phyloP scores from a whole-genome alignment of 2,888 invertebrate genomes.

The Rhamnusium bicolor region DNA sequence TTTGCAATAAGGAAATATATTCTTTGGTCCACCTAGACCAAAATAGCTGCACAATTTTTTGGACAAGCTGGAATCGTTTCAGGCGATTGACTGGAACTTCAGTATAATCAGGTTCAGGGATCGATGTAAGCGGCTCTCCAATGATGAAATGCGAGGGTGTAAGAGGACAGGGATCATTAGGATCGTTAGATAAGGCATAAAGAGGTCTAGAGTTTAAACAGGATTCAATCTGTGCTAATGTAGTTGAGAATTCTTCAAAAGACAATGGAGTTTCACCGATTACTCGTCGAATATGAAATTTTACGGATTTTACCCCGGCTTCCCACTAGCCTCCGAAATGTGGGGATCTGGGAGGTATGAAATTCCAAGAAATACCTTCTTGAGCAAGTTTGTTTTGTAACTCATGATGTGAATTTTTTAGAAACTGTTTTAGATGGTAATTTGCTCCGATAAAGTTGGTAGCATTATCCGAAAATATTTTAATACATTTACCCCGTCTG shows the following conservation, averaged over 20 bases:
- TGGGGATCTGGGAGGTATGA: background rate
- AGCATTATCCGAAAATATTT: constrained; percentile 46
- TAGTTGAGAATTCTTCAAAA: background rate
- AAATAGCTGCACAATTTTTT: constrained; percentile 18
- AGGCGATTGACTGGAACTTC: background rate
- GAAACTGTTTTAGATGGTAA: background rate
- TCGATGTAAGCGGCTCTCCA: background rate
- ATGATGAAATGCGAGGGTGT: background rate
- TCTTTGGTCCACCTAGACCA: constrained; percentile 10
- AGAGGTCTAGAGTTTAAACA: constrained; percentile 13
- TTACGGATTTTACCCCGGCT: background rate
- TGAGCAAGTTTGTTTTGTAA: constrained; percentile 8
- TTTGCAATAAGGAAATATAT: constrained; percentile 27
- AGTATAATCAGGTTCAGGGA: background rate
- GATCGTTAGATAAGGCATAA: constrained; percentile 2
- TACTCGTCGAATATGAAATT: background rate
- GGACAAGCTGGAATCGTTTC: constrained; percentile 3
- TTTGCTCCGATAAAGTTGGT: constrained; percentile 36
- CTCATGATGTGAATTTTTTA: background rate
- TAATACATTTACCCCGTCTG: constrained; percentile 39
- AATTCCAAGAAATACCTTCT: background rate
- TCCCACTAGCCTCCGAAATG: background rate
- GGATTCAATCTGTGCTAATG: background rate
- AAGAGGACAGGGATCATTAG: background rate
- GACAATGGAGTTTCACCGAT: background rate